A percentile compares a stretch with the other conserved stretches of the same genome.
Evolutionary conservation across 2,113 vertebrate species (phyloP).

Genomic region (Sarotherodon lohbergeri): DNA sequence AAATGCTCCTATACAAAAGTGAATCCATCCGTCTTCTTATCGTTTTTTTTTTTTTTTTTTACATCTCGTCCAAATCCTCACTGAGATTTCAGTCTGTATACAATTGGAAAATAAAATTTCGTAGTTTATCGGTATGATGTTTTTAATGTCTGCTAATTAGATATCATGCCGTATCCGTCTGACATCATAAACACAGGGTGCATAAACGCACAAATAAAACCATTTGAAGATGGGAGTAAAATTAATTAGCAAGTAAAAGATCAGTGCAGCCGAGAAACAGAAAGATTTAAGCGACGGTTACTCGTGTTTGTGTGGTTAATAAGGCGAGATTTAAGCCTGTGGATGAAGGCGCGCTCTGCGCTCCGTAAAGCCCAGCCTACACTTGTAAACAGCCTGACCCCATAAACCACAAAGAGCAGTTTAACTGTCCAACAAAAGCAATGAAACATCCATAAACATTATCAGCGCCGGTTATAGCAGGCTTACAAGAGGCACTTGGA

Average conservation of each 20-base stretch:
- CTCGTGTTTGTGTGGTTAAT: constrained; percentile 13
- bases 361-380: constrained; percentile 22
- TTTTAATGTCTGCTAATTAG: constrained; percentile 29
- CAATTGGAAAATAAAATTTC: background rate
- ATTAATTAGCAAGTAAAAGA: constrained; percentile 16
- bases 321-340: constrained; percentile 3
- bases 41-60: background rate
- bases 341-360: background rate
- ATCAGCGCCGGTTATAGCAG: constrained; percentile 31
- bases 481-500: constrained; percentile 23
- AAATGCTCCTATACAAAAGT: background rate
- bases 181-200: background rate
- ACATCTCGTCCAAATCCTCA: background rate
- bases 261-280: background rate
- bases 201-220: constrained; percentile 22
- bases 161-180: background rate
- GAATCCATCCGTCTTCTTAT: background rate
- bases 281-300: background rate
- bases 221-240: constrained; percentile 11
- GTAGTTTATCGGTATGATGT: background rate
- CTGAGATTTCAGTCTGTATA: background rate
- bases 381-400: constrained; percentile 44
- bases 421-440: constrained; percentile 60
- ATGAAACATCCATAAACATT: constrained; percentile 55
- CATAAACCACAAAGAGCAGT: constrained; percentile 49